Evolutionary conservation across 2,888 invertebrate genomes (phyloP).

Genomic region (Galerucella pusilla): DNA sequence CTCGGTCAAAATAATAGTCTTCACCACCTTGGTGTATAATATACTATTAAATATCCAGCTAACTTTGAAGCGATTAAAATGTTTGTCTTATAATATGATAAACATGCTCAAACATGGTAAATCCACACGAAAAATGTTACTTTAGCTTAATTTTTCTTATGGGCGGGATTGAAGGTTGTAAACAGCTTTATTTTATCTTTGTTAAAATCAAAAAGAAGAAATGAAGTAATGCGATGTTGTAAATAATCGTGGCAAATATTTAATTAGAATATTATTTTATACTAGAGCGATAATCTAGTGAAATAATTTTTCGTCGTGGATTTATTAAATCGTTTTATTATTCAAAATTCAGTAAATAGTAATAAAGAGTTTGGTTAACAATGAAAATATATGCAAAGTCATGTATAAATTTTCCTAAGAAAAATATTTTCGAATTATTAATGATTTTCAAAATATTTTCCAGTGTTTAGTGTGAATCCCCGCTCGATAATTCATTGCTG

Average conservation of each 20-base stretch:
- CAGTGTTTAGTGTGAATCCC: too few relatives aligned
- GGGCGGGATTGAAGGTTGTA: background rate
- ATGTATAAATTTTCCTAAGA: background rate
- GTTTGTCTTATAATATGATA: background rate
- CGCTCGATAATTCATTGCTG: too few relatives aligned
- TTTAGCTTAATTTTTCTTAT: conserved; percentile 6
- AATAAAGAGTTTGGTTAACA: conserved; percentile 2
- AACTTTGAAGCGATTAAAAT: background rate
- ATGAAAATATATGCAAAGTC: background rate
- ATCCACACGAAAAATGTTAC: background rate
- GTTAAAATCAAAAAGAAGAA: background rate
- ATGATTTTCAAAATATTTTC: too few relatives aligned
- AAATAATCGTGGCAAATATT: conserved; percentile 6
- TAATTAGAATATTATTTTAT: conserved; percentile 8
- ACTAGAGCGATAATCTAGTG: background rate
- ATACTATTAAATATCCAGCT: background rate
- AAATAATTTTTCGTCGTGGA: conserved; percentile 8
- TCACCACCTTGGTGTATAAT: too few relatives aligned
- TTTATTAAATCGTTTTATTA: conserved; percentile 6
- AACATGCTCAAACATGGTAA: conserved; percentile 1
- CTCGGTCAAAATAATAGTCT: too few relatives aligned
- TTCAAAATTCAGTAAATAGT: background rate
- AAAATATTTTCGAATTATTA: too few relatives aligned
- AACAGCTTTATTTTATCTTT: conserved; percentile 5
- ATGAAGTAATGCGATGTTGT: background rate